Evolutionary conservation across 2,888 invertebrate species (phyloP), one percentile per base, ranked within the genome.

Genomic region (Entomobrya proxima): DNA sequence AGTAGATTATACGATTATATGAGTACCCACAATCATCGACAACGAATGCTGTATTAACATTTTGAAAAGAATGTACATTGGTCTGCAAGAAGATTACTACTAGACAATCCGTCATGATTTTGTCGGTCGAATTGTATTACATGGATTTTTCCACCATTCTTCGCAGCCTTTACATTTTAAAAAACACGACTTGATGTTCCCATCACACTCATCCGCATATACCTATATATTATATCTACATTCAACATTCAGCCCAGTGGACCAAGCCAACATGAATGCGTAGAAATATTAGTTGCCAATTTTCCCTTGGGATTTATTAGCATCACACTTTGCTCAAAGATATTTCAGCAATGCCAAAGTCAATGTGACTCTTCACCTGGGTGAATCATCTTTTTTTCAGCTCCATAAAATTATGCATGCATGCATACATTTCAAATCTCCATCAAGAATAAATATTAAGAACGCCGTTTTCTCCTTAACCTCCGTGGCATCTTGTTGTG

Each of bases 281-380:
- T n/a, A n/a, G n/a, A n/a, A n/a, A n/a, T 30, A 27, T 58, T 35
- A 64, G 18, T 64, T 18, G 74, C 74, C 18, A 77, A 77, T 40
- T 79, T 79, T 67, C 78, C 78, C 78, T 67, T 32, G 78, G 78
- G 78, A 79, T 35, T 67, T 52, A 67, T 67, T 52, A 64, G 7
- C 30, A 27, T 58, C 30, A 15, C 30, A 64, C 27, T 13, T 30
- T 78, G 64, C 21, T n/a, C n/a, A 27, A 5, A 58, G 6, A 13
- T n/a, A 27, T 35, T 35, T 5, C 18, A n/a, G 67, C 47, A 79
- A 79, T 79, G 67, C 44, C 78, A 79, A 79, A 67, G 67, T 74
- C 64, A 64, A 78, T 67, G 78, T 67, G 64, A 77, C 78, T 79
- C 35, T 21, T 21, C 1, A 18, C 6, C 35, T 6, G 13, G 40